A percentile compares a stretch with the other conserved stretches of the same genome.
Conservation (phyloP, 2,113 vertebrate genomes). For the Callionymus lyra region DNA sequence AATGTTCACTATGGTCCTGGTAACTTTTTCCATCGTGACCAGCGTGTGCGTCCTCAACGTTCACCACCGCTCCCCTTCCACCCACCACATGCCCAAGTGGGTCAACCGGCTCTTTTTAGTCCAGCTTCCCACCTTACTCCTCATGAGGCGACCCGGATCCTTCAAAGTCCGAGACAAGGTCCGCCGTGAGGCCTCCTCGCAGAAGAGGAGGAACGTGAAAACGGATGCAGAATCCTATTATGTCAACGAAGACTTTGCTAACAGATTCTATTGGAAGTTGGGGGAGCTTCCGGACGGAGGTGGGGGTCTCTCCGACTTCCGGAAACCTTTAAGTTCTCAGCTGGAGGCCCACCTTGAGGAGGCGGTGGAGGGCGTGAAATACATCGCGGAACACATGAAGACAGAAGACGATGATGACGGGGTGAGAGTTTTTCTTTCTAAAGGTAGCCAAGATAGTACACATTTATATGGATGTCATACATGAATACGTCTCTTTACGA, state of each 20-base stretch:
- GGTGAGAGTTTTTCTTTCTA: constrained; percentile 49
- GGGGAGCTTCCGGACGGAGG: constrained; percentile 46
- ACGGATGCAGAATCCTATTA: constrained; percentile 47
- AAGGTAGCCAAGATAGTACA: not conserved
- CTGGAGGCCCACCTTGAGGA: constrained; percentile 62
- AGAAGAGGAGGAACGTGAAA: constrained; percentile 28
- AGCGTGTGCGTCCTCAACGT: constrained; percentile 71
- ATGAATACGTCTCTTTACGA: too few species aligned
- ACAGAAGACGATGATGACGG: constrained; percentile 69
- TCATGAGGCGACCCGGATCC: constrained; percentile 67
- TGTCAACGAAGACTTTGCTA: constrained; percentile 50
- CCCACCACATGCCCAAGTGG: constrained; percentile 73
- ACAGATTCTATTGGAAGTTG: constrained; percentile 52
- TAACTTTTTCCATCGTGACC: constrained; percentile 70
- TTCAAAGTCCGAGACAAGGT: constrained; percentile 43
- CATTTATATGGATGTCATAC: not conserved
- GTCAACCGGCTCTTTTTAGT: constrained; percentile 66
- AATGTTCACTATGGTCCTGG: constrained; percentile 76
- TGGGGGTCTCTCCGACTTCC: constrained; percentile 41
- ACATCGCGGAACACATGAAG: constrained; percentile 71
- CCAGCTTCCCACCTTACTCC: constrained; percentile 61
- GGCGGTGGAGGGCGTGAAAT: constrained; percentile 67
- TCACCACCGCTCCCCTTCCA: constrained; percentile 72
- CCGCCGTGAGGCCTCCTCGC: constrained; percentile 11
- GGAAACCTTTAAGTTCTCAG: constrained; percentile 35